A percentile compares a stretch with the other conserved stretches of the same genome.
Evolutionary conservation across 2,888 invertebrate species (phyloP).

Genomic region (Clistopyga incitator): DNA sequence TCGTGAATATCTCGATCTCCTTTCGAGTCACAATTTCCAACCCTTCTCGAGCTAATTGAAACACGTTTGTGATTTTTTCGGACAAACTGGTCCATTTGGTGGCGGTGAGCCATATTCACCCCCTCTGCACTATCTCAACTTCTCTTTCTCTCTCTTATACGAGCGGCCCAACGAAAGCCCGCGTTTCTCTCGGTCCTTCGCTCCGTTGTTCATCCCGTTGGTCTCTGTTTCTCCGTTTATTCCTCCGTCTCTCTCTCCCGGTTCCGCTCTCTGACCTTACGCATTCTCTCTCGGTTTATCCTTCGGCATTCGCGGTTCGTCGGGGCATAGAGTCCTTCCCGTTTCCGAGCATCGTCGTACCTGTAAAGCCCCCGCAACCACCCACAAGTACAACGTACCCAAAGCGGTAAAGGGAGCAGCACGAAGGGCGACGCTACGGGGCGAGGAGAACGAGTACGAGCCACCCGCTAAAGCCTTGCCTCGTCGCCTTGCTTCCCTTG

Average conservation of each 20-base stretch:
- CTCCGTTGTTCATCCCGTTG: constrained; percentile 22
- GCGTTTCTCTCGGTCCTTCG: constrained; percentile 16
- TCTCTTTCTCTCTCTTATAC: constrained; percentile 48
- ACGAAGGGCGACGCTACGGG: constrained; percentile 15
- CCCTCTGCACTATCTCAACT: constrained; percentile 33
- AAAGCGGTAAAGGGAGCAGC: constrained; percentile 25
- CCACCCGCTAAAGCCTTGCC: constrained; percentile 58
- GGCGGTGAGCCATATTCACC: background rate
- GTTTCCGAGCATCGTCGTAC: constrained; percentile 54
- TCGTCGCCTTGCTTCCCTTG: constrained; percentile 73
- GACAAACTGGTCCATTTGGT: background rate
- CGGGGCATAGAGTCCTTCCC: constrained; percentile 18
- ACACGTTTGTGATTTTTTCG: background rate
- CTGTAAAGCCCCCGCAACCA: constrained; percentile 37
- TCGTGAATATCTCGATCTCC: no score
- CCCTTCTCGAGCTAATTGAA: no score
- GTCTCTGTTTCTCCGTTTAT: constrained; percentile 53
- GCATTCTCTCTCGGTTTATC: constrained; percentile 35
- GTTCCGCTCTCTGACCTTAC: constrained; percentile 30
- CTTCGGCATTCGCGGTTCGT: constrained; percentile 13
- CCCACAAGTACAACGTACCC: constrained; percentile 28
- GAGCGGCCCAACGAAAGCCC: constrained; percentile 43
- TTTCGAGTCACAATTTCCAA: no score
- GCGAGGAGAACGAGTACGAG: constrained; percentile 27
- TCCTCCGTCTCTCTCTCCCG: constrained; percentile 38